phyloP scores from a whole-genome alignment of 2,888 invertebrate genomes.

The Xanthostigma xanthostigma region DNA sequence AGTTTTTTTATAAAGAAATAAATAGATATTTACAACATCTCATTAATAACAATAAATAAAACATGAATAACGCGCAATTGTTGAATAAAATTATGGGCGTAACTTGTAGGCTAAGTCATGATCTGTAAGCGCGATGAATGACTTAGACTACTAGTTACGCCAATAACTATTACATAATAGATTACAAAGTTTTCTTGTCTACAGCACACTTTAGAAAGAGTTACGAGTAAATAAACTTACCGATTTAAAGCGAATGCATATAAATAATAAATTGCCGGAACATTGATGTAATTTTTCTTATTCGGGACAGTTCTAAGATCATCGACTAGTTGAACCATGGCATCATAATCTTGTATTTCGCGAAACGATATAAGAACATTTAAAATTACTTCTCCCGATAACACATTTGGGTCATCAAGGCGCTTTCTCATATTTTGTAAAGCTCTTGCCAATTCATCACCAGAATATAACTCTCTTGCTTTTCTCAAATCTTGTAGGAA shows the following conservation, averaged over 20 bases:
- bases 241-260: slow-evolving; percentile 96
- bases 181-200: not conserved
- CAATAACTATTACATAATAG: too few species aligned
- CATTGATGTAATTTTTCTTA: slow-evolving; percentile 74
- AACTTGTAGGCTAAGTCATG: too few species aligned
- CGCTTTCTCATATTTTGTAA: slow-evolving; percentile 82
- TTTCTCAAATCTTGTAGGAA: slow-evolving; percentile 87
- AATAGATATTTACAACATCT: too few species aligned
- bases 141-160: too few species aligned
- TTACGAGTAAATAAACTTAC: slow-evolving; percentile 25
- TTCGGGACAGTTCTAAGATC: slow-evolving; percentile 83
- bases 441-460: slow-evolving; percentile 63
- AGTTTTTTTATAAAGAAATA: too few species aligned
- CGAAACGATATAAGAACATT: slow-evolving; percentile 86
- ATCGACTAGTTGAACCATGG: slow-evolving; percentile 92
- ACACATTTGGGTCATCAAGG: slow-evolving; percentile 90
- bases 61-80: too few species aligned
- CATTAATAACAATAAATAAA: too few species aligned
- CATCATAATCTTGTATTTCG: slow-evolving; percentile 90
- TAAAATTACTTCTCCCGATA: slow-evolving; percentile 90
- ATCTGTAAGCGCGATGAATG: too few species aligned
- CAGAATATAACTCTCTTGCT: slow-evolving; percentile 74
- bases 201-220: slow-evolving; percentile 12
- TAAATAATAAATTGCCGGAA: slow-evolving; percentile 79
- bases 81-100: too few species aligned